These are phyloP conservation scores for Ostrea denselamellosa DNA, from an alignment of 1,140 invertebrate species.

Conservation along the genomic window DNA sequence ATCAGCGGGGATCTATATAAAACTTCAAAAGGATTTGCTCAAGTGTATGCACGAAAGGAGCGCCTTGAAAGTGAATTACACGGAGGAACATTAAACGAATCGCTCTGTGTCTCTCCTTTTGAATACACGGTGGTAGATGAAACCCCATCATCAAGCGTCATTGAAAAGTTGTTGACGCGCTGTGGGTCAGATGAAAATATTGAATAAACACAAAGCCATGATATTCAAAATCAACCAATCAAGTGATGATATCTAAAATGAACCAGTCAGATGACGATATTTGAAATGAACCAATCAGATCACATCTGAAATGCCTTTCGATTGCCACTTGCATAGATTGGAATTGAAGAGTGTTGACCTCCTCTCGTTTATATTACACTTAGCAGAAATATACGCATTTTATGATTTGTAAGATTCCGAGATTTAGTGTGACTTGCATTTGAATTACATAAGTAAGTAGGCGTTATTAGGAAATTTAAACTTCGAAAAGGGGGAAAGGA, in stretches of 20 bases:
- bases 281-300: not conserved
- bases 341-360: too few species aligned
- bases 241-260: not conserved
- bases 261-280: not conserved
- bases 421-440: too few species aligned
- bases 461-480: too few species aligned
- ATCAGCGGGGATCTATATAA: not conserved
- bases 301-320: not conserved
- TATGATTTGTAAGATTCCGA: too few species aligned
- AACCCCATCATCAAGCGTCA: conserved; percentile 3
- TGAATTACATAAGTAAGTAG: too few species aligned
- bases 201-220: not conserved
- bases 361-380: too few species aligned
- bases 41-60: not conserved
- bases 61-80: not conserved
- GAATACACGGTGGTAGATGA: not conserved
- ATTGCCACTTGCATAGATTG: not conserved
- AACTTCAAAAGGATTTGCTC: not conserved
- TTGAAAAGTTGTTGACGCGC: not conserved
- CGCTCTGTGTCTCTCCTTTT: not conserved
- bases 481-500: too few species aligned
- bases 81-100: not conserved
- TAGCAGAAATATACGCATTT: too few species aligned
- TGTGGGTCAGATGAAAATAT: not conserved
- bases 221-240: not conserved